A percentile compares a stretch with the other conserved stretches of the same genome.
phyloP scores from a whole-genome alignment of 1,140 invertebrate species.

The Apocrypta bakeri region DNA sequence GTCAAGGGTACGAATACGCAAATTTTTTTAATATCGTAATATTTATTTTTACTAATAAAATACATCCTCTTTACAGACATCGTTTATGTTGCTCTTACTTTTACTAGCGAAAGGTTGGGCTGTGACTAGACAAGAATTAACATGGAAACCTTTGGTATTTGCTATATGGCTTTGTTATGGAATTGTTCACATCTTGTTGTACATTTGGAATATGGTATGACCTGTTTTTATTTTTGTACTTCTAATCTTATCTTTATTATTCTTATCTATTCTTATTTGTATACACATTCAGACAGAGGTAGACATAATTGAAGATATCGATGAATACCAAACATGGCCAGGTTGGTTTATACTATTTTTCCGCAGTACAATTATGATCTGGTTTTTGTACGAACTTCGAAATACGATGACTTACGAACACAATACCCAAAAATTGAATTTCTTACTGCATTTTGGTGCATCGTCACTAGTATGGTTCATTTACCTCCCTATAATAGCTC shows the following conservation, averaged over 20 bases:
- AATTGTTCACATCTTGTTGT: constrained; percentile 91
- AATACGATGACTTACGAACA: constrained; percentile 95
- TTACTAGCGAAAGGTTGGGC: constrained; percentile 98
- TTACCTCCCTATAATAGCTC: constrained; percentile 94
- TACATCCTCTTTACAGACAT: constrained; percentile 80
- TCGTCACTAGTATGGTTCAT: constrained; percentile 99
- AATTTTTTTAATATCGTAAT: neutral
- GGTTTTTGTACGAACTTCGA: constrained; percentile 94
- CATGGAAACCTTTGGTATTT: constrained; percentile 90
- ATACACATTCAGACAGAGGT: constrained; percentile 87
- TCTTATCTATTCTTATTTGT: neutral
- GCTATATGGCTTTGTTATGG: constrained; percentile 94
- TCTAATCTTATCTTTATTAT: neutral
- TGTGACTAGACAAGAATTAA: constrained; percentile 91
- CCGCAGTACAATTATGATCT: constrained; percentile 92
- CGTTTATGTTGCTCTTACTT: constrained; percentile 95
- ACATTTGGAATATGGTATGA: constrained; percentile 96
- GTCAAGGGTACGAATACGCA: constrained; percentile 81
- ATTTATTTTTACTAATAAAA: neutral
- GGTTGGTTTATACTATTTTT: constrained; percentile 94
- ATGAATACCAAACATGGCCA: constrained; percentile 97
- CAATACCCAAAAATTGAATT: constrained; percentile 92
- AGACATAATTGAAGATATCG: constrained; percentile 96
- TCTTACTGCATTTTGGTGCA: constrained; percentile 96
- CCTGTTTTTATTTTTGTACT: constrained; percentile 2